phyloP scores from a whole-genome alignment of 1,140 invertebrate genomes.

The Drosophila truncata region DNA sequence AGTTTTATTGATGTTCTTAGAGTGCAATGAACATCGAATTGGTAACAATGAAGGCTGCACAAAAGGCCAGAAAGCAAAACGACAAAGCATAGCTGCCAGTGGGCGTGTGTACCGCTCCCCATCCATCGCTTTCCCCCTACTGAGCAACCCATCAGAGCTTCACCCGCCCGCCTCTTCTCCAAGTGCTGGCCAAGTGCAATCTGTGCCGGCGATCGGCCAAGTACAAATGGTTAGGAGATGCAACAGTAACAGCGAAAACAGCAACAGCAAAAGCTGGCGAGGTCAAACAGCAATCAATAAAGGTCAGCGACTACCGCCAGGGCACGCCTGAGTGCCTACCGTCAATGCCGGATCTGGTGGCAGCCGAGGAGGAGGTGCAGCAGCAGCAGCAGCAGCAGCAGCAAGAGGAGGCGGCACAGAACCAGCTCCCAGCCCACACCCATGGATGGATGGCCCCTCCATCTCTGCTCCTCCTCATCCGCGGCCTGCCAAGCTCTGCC shows the following conservation, averaged over 20 bases:
- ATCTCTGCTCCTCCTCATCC: neutral
- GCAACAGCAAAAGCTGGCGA: constrained; percentile 59
- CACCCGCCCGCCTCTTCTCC: neutral
- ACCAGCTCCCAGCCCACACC: constrained; percentile 63
- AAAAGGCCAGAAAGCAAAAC: constrained; percentile 78
- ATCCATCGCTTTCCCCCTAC: constrained; percentile 1
- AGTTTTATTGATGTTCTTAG: neutral
- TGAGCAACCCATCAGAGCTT: neutral
- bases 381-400: neutral
- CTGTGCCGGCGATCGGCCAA: constrained; percentile 72
- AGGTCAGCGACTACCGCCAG: constrained; percentile 80
- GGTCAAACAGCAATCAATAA: constrained; percentile 85
- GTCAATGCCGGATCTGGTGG: constrained; percentile 63
- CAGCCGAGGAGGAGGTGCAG: constrained; percentile 5
- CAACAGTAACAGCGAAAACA: constrained; percentile 54
- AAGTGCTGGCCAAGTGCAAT: constrained; percentile 52
- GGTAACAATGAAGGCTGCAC: constrained; percentile 72
- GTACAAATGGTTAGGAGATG: constrained; percentile 78
- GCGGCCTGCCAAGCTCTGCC: constrained; percentile 34
- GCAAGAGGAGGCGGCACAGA: constrained; percentile 11
- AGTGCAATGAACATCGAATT: constrained; percentile 25
- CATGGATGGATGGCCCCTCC: neutral
- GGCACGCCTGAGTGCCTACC: constrained; percentile 81
- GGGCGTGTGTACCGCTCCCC: constrained; percentile 49
- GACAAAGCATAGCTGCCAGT: constrained; percentile 52